These are phyloP conservation scores for Sussaba pulchella DNA, from an alignment of 2,888 invertebrate genomes.

Conservation along the genomic window DNA sequence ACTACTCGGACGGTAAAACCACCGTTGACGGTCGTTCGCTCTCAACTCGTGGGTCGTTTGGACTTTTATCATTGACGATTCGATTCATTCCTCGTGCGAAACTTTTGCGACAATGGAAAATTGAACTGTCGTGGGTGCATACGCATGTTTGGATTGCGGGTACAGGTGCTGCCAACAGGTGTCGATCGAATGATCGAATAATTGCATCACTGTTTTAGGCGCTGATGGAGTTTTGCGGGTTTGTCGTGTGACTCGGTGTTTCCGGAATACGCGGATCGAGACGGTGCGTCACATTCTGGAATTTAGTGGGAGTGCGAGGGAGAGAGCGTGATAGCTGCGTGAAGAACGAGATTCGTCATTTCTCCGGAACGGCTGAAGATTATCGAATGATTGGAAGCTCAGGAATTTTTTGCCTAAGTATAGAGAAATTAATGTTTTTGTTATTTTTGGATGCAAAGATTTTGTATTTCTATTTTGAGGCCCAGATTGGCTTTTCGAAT, in stretches of 20 bases:
- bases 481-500: no score
- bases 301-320: neutral
- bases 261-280: no score
- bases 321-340: neutral
- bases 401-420: no score
- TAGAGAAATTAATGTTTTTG: no score
- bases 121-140: neutral
- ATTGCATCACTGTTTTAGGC: conserved; percentile 18
- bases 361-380: no score
- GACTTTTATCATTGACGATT: neutral
- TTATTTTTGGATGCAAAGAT: no score
- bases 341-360: neutral
- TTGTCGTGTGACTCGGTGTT: neutral
- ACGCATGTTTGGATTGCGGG: neutral
- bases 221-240: neutral
- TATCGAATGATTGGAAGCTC: no score
- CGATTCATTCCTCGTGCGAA: neutral
- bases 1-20: no score
- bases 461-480: no score
- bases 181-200: conserved; percentile 51
- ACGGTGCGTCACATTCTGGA: neutral
- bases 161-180: conserved; percentile 61
- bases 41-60: neutral
- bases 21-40: neutral
- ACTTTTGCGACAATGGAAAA: conserved; percentile 14